Base-by-base conservation (phyloP, 2,797 vertebrate species). In the Liparis tanakae region DNA sequence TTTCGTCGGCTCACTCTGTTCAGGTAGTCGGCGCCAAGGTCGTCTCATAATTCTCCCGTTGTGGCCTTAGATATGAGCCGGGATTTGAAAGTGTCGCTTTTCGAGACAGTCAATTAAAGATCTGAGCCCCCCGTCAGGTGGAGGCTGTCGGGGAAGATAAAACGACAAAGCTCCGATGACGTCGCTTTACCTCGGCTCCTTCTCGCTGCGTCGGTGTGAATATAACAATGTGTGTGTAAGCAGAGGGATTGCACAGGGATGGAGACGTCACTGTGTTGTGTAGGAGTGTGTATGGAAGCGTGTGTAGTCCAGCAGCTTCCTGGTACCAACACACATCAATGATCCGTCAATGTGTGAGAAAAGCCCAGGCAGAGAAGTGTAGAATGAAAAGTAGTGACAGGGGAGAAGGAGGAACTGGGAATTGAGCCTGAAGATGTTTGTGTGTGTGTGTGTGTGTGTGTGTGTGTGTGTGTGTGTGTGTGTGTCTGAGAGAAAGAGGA, bases 81-180 rank as follows among this genome's bases (percentile, higher is more conserved):
- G 80, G 76, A 70, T 85, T 88, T 87, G 46, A 85, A 74, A 77
- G 70, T 63, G 70, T 78, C 36, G 8, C 63, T 67, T 82, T 71
- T 10, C n/a, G 76, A 90, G 82, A 72, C 86, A 78, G 74, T 89
- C 85, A 84, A 84, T 91, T 87, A 91, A 88, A 89, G 86, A 87
- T 89, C 82, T 85, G 78, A 87, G 75, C 76, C 70, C 58, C 64
- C 73, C 53, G 55, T 87, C 81, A 78, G 83, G 70, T 83, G 62
- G 60, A 81, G 68, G 71, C 72, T 81, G 85, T 80, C 46, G 70
- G 51, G 53, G 69, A 82, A 81, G 71, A 83, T 80, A 44, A 88
- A 82, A 80, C 33, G 43, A 58, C 73, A 4, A 63, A 70, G 64
- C 69, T 80, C 61, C 54, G 74, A 73, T 74, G 76, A 80, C 75